These are phyloP conservation scores for Petrolisthes cinctipes DNA, from an alignment of 2,888 invertebrate genomes.

Conservation along the genomic window DNA sequence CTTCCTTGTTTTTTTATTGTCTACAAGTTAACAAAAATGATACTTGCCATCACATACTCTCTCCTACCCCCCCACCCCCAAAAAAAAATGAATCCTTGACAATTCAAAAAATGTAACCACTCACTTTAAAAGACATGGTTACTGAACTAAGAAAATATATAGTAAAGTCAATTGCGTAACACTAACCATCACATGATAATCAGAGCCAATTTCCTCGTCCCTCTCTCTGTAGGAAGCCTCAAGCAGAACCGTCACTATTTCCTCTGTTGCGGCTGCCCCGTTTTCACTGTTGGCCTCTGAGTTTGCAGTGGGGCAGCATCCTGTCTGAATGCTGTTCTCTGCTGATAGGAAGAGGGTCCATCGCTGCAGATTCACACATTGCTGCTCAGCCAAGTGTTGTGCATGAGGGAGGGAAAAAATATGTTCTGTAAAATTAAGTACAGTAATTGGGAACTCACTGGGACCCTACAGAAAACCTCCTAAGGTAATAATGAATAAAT, in stretches of 20 bases:
- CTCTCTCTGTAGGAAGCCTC: conserved; percentile 54
- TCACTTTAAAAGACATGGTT: too few species aligned
- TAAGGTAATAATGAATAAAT: too few species aligned
- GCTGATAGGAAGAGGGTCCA: conserved; percentile 61
- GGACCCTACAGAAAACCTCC: too few species aligned
- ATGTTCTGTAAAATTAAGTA: too few species aligned
- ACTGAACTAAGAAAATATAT: conserved; percentile 17
- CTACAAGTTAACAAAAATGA: too few species aligned
- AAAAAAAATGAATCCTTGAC: too few species aligned
- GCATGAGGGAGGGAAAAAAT: too few species aligned
- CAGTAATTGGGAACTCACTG: too few species aligned
- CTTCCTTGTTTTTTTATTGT: too few species aligned
- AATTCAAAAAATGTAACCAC: too few species aligned
- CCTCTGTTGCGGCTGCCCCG: not conserved
- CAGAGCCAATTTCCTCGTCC: conserved; percentile 31
- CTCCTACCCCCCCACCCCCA: too few species aligned
- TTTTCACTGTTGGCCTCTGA: not conserved
- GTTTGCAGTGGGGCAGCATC: not conserved
- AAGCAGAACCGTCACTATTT: conserved; percentile 52
- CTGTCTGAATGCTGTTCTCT: not conserved
- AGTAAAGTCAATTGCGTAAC: not conserved
- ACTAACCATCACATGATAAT: conserved; percentile 54
- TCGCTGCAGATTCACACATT: conserved; percentile 54
- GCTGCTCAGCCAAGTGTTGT: conserved; percentile 30
- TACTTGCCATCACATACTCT: too few species aligned